Base-by-base conservation (phyloP, 2,888 invertebrate species). In the Ophion slaviceki region DNA sequence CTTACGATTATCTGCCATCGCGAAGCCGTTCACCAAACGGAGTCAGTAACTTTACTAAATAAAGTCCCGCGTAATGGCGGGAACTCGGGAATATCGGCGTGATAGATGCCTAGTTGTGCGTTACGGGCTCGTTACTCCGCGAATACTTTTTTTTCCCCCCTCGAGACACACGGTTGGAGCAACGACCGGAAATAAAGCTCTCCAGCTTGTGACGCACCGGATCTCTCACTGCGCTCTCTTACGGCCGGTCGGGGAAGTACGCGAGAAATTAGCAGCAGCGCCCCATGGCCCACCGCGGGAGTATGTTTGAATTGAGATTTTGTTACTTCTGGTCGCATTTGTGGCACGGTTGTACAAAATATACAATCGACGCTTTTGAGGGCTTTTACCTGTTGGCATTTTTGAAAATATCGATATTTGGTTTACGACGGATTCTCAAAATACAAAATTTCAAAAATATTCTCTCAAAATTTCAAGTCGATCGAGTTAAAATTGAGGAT, bases 1-100 rank as follows among this genome's bases (percentile, higher is more conserved):
- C 93, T 93, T 90, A 93, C 93, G 93, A 87, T 91, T 93, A 82
- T 93, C 93, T 88, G 93, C 91, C 93, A 93, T 93, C 64, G 84
- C 91, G 89, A 82, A 71, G 85, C 80, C 80, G 82, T 81, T 79
- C 84, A 67, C 36, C 59, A 20, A 71, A 57, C 61, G 24, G 20
- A 79, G 57, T 62, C 72, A 59, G 8, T 28, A 77, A 87, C 79
- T 82, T 70, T 82, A 75, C 86, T 76, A 88, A 87, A 89, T 80
- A 88, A 86, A 89, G 80, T 87, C 86, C 88, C 89, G 85, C 91
- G 91, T 90, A 91, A 91, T 91, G 91, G 91, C 91, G 91, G 91
- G 91, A 91, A 91, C 86, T 72, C 66, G 47, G 74, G 36, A 28
- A n/a, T 57, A 82, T 86, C 83, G 71, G 78, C 80, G 87, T 66